Base-by-base conservation (phyloP, 1,140 invertebrate genomes). In the Euura lappo region DNA sequence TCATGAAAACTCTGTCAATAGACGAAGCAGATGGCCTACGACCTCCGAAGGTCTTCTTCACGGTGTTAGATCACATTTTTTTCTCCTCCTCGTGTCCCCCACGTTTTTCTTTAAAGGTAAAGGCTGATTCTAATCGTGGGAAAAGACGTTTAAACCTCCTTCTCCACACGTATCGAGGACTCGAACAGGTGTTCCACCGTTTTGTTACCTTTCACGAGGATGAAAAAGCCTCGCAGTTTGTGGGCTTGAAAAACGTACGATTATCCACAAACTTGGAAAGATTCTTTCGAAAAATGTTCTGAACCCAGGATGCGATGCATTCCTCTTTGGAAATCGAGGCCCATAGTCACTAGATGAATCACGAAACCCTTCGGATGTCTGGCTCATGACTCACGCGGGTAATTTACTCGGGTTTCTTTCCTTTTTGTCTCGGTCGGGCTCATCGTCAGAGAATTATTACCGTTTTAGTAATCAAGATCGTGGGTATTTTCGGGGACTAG, bases 81-180 rank as follows among this genome's bases (percentile, higher is more conserved):
- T 60, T 60, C 51, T n/a, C 51, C n/a, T 60, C 4, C 51, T 60
- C 5, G 51, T n/a, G 51, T 2, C n/a, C 51, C 8, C 4, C 51
- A 10, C 6, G 3, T 60, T 60, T n/a, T 60, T 11, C 13, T n/a
- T 60, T 60, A 60, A 28, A 28, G 28, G 28, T 60, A 60, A 60
- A 60, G 51, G 51, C 51, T 60, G 51, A 60, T 60, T 60, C 13
- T 60, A 60, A 60, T 60, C 51, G 51, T 60, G 51, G 51, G 51
- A 60, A 60, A 60, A 60, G 51, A 60, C 51, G 51, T 60, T 60
- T 60, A n/a, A 11, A 28, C 28, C 28, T 28, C 28, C 28, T 28
- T 28, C 28, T 28, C 28, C 28, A 28, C 28, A 28, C 28, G 28
- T 28, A 28, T 1, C 28, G 28, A 28, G 28, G 28, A 28, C 0